phyloP scores from a whole-genome alignment of 2,797 vertebrate species.

The Rachycentron canadum region DNA sequence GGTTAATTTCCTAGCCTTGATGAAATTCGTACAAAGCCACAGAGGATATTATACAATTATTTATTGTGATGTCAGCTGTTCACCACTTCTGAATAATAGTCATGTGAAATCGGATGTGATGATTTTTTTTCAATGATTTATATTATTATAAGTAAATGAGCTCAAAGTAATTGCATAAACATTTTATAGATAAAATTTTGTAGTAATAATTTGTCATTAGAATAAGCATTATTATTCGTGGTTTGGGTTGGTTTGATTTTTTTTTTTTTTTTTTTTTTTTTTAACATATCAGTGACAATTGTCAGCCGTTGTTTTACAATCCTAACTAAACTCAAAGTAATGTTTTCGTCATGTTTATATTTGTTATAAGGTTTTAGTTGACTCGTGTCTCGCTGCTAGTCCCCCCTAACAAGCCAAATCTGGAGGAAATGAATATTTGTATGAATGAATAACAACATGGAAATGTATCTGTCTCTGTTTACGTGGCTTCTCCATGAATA shows the following conservation, averaged over 20 bases:
- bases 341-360: background rate
- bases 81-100: background rate
- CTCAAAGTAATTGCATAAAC: background rate
- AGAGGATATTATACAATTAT: background rate
- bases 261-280: too few species aligned
- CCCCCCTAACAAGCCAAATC: background rate
- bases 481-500: constrained; percentile 1
- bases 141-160: background rate
- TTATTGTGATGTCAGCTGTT: background rate
- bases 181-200: background rate
- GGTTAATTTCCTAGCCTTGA: background rate
- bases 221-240: background rate
- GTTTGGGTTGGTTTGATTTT: background rate
- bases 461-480: constrained; percentile 20
- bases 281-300: background rate
- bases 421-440: constrained; percentile 1
- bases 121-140: background rate
- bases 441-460: constrained; percentile 16
- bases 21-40: background rate
- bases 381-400: background rate
- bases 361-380: background rate
- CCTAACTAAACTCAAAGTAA: background rate
- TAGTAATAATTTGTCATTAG: background rate
- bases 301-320: background rate
- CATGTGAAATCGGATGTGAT: background rate